phyloP scores from a whole-genome alignment of 2,113 vertebrate genomes.

The Apodemus speciosus region DNA sequence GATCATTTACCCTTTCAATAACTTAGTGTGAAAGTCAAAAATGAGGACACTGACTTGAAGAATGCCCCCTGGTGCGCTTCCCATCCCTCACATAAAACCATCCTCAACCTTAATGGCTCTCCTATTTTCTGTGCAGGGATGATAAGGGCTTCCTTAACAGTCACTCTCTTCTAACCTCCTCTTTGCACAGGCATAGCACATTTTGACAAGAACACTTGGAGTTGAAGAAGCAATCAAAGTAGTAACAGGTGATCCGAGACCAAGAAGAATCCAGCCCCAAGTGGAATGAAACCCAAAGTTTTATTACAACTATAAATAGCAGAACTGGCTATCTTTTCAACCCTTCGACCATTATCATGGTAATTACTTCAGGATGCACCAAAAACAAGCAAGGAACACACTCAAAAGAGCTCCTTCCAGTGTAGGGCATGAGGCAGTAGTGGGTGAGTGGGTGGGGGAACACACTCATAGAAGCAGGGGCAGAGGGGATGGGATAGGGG shows the following conservation, averaged over 20 bases:
- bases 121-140: neutral
- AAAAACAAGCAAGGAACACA: neutral
- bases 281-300: constrained; percentile 15
- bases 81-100: neutral
- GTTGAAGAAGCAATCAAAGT: constrained; percentile 29
- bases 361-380: neutral
- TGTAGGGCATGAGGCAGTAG: no score
- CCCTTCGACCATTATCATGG: neutral
- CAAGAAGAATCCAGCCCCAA: constrained; percentile 23
- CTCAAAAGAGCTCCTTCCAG: neutral
- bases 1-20: constrained; percentile 7
- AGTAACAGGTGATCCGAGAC: constrained; percentile 13
- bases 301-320: constrained; percentile 34
- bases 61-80: neutral
- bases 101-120: neutral
- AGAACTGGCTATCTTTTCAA: neutral
- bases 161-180: constrained; percentile 28
- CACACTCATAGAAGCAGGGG: no score
- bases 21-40: constrained; percentile 43
- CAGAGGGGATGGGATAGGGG: no score
- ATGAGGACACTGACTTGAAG: constrained; percentile 37
- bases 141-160: no score
- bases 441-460: no score
- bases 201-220: constrained; percentile 3
- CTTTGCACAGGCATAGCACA: neutral